phyloP scores from a whole-genome alignment of 2,888 invertebrate genomes.

The Polydrusus tereticollis region DNA sequence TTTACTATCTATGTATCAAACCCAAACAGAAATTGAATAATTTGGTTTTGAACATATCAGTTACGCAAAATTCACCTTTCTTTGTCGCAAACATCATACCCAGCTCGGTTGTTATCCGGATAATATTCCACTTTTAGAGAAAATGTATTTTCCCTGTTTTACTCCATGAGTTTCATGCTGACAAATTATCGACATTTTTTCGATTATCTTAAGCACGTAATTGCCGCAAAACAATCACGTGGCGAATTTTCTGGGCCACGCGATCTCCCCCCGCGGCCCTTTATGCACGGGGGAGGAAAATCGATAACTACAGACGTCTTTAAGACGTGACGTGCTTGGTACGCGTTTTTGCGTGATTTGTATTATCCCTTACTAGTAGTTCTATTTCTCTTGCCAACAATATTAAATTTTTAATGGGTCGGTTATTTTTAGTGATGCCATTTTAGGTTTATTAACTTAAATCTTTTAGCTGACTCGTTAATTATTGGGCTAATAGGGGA shows the following conservation, averaged over 20 bases:
- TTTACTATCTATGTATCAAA: no score
- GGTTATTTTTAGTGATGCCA: constrained; percentile 13
- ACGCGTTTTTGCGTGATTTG: constrained; percentile 37
- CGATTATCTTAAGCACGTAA: constrained; percentile 20
- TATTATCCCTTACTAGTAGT: constrained; percentile 11
- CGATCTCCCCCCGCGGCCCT: background rate
- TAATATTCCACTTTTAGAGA: background rate
- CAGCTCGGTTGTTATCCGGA: background rate
- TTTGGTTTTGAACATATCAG: no score
- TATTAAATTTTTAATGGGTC: constrained; percentile 6
- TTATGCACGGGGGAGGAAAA: background rate
- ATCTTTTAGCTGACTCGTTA: background rate
- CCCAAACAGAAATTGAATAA: no score
- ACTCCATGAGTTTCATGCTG: constrained; percentile 7
- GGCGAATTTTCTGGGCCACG: constrained; percentile 15
- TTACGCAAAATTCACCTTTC: no score
- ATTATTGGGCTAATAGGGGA: background rate
- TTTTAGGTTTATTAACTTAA: constrained; percentile 1
- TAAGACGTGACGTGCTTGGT: constrained; percentile 32
- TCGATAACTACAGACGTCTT: constrained; percentile 27
- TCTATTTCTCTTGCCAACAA: background rate
- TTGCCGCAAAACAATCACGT: constrained; percentile 17
- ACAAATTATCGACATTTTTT: constrained; percentile 13
- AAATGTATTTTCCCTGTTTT: background rate
- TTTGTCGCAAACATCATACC: no score